Base-by-base conservation (phyloP, 2,797 vertebrate genomes). In the Steatocranus sp. region DNA sequence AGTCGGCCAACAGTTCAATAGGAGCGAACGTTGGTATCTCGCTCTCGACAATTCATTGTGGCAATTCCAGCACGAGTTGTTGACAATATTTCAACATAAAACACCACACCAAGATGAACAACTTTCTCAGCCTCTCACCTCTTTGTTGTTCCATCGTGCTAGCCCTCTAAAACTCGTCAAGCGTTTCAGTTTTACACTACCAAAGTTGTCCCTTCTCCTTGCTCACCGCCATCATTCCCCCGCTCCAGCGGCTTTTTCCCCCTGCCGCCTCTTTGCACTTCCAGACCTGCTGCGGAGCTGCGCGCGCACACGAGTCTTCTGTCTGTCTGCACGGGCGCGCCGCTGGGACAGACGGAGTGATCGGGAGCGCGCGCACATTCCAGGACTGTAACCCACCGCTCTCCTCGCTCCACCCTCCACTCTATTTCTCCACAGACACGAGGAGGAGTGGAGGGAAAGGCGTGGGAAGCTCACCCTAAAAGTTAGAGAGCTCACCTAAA, bases 351-450 rank as follows among this genome's bases (percentile, higher is more conserved):
- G 88, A 81, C 83, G 85, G 79, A 53, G 78, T 49, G 80, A 14
- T 76, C 89, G 91, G 84, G 93, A 81, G 88, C 95, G 95, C 92
- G 95, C 95, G 1, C 91, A 94, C 96, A 97, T 97, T 96, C 96
- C 96, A 91, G 92, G 85, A 88, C 92, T 91, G 91, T 86, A 94
- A 89, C 86, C 90, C 92, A 88, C 93, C 86, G 76, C 75, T 83
- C 54, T 87, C 80, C 74, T 54, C 27, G 48, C 78, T 81, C 75
- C 32, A 75, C 20, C 43, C 49, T 38, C 63, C 63, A 79, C 79
- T 74, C 77, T 84, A 78, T 85, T 84, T 83, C 89, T 90, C 80
- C 73, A 74, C 80, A 74, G 51, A 83, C 83, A 81, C 46, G 76
- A 63, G 48, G 78, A 86, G 41, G 41, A 83, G 75, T 23, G 41